Base-by-base conservation (phyloP, 2,113 vertebrate species). In the Salminus brasiliensis region DNA sequence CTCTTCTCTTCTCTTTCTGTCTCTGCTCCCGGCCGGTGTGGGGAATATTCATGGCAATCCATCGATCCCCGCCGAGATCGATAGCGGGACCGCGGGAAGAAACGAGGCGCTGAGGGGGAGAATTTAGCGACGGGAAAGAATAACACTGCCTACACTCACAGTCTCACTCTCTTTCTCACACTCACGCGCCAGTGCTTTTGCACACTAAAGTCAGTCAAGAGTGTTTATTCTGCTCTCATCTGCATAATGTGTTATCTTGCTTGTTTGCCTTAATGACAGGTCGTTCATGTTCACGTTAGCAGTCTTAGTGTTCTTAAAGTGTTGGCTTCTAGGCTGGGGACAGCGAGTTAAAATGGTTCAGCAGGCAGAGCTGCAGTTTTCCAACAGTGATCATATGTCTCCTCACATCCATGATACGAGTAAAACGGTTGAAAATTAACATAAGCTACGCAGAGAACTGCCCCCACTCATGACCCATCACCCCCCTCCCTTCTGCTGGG, bases 31-130 rank as follows among this genome's bases (percentile, higher is more conserved):
- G 77, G 43, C 86, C 76, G 88, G 82, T 67, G 78, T 81, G 49
- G 87, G 86, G 82, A 89, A 90, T 92, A 90, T 93, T 93, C 90
- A 91, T 87, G 89, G 83, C 88, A 88, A 89, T 89, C 83, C 82
- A 92, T 94, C 72, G 92, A 93, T 91, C 85, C n/a, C 87, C 83
- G 25, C 73, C 52, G 49, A 78, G 87, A 93, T 93, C 89, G 91
- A 94, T 93, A 87, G 76, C 74, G 78, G 81, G 83, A 79, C 85
- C 80, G 74, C 81, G 21, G 83, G 88, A 85, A 80, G 72, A 84
- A 49, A 60, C 53, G 81, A 84, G 30, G 79, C 84, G 76, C 39
- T 23, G 49, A 77, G 83, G 78, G 69, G 77, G 80, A 76, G 83
- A 90, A 88, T 49, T 90, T 91, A 86, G 75, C 70, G 29, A 67